Conservation (phyloP, 2,113 vertebrate species). For the Stictonetta naevosa region DNA sequence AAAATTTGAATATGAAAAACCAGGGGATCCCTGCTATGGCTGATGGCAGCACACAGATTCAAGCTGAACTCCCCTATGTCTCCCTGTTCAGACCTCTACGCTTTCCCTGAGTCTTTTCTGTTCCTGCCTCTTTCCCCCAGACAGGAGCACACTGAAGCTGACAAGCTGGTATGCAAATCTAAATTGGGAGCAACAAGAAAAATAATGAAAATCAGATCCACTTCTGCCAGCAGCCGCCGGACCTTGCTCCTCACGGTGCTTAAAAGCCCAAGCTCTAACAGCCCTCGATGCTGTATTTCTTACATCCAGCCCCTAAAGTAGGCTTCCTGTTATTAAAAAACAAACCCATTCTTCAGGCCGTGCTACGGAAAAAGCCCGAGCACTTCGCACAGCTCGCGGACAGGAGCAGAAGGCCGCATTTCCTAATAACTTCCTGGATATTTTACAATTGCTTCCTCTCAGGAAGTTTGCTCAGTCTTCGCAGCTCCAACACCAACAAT, state of each 20-base stretch:
- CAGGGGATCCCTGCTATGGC: too few species aligned
- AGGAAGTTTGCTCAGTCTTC: conserved; percentile 75
- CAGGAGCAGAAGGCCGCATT: conserved; percentile 62
- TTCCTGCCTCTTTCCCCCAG: background rate
- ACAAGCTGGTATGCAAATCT: background rate
- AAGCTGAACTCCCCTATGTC: fast-evolving
- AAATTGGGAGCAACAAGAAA: background rate
- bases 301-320: background rate
- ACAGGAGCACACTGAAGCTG: background rate
- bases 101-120: background rate
- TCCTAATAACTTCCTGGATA: conserved; percentile 82
- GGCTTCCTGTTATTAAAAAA: background rate
- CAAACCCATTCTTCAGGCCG: background rate
- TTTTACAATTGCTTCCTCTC: conserved; percentile 81
- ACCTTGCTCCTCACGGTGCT: fast-evolving
- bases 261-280: background rate
- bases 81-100: background rate
- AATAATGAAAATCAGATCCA: background rate
- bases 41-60: background rate
- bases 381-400: conserved; percentile 12
- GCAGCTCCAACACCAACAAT: conserved; percentile 79
- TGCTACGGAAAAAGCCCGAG: background rate
- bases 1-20: background rate
- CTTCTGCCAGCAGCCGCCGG: background rate
- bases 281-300: background rate